These are phyloP conservation scores for Empidonax alnorum DNA, from an alignment of 2,113 vertebrate species.

Conservation along the genomic window DNA sequence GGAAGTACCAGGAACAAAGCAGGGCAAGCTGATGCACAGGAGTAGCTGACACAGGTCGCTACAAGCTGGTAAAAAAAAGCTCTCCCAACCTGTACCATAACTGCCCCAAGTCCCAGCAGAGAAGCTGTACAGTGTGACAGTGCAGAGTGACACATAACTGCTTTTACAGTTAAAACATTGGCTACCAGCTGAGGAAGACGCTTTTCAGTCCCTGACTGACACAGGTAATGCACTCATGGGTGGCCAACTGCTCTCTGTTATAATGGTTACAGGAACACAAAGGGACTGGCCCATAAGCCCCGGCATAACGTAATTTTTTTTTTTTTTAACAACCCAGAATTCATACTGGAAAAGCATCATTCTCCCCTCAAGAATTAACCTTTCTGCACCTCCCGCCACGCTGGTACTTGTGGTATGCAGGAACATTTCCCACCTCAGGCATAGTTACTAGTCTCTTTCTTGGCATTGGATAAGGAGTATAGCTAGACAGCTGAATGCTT, in stretches of 20 bases:
- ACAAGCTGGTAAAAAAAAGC: not conserved
- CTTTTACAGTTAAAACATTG: not conserved
- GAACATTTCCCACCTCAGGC: conserved; percentile 19
- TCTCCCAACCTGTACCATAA: not conserved
- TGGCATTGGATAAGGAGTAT: not conserved
- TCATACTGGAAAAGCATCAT: not conserved
- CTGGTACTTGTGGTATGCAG: not conserved
- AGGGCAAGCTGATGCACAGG: not conserved
- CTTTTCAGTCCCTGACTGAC: not conserved
- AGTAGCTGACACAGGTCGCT: not conserved
- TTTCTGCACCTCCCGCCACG: not conserved
- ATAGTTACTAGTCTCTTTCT: not conserved
- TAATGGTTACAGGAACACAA: not conserved
- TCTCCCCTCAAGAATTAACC: not conserved
- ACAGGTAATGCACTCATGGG: not conserved
- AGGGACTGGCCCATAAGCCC: not conserved
- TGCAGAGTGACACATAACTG: not conserved
- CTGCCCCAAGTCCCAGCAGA: not conserved
- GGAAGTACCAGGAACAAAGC: not conserved
- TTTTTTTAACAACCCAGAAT: not conserved
- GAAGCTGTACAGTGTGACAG: not conserved
- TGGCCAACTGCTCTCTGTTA: not conserved
- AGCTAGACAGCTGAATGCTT: conserved; percentile 26
- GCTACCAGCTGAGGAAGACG: not conserved
- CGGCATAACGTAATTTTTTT: not conserved